Conservation (phyloP, 1,140 invertebrate genomes). For the Ganaspis sp. region DNA sequence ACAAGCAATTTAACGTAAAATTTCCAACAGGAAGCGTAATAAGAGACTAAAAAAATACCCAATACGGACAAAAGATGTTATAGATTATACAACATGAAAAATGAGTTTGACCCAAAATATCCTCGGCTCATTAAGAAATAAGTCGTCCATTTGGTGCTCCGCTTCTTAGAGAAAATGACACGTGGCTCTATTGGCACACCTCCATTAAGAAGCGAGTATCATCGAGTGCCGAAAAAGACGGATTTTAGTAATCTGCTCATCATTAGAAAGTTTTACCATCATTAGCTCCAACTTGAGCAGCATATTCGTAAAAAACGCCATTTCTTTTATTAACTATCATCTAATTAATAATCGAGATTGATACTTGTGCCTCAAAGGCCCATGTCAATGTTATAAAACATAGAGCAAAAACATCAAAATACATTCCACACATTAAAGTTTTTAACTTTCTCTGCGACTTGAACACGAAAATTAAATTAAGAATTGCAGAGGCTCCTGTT, state of each 20-base stretch:
- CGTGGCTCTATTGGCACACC: slow-evolving; percentile 42
- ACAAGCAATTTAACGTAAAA: no score
- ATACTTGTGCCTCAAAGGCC: background rate
- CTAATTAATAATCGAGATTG: slow-evolving; percentile 32
- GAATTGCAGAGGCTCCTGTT: background rate
- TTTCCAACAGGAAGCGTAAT: no score
- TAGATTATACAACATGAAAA: slow-evolving; percentile 25
- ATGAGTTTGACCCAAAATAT: slow-evolving; percentile 23
- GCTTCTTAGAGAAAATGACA: slow-evolving; percentile 13
- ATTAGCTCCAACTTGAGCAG: slow-evolving; percentile 29
- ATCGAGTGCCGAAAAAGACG: slow-evolving; percentile 53
- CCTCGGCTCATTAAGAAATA: slow-evolving; percentile 1
- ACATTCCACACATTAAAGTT: background rate
- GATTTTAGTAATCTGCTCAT: slow-evolving; percentile 51
- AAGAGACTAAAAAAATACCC: background rate
- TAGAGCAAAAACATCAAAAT: background rate
- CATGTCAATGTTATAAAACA: slow-evolving; percentile 9
- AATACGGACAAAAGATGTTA: background rate
- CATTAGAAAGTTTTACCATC: slow-evolving; percentile 59
- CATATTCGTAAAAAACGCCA: slow-evolving; percentile 11
- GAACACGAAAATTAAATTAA: slow-evolving; percentile 5
- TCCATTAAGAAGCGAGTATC: slow-evolving; percentile 55
- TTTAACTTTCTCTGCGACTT: background rate
- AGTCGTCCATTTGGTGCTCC: slow-evolving; percentile 7
- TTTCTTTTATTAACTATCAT: slow-evolving; percentile 25